Conservation (phyloP, 2,113 vertebrate species). For the Probosciger aterrimus region DNA sequence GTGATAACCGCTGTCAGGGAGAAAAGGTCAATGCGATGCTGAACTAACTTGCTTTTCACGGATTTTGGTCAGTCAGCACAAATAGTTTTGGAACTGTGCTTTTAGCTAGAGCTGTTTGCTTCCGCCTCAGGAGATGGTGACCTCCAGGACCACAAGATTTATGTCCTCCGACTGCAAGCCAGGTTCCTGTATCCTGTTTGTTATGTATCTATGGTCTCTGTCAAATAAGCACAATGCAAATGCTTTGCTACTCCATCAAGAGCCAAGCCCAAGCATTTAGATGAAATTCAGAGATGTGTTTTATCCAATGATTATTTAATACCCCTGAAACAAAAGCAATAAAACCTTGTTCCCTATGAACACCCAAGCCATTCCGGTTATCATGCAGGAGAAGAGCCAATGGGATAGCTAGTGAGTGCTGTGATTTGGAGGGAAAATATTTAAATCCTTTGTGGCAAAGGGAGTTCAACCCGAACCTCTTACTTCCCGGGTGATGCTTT, state of each 20-base stretch:
- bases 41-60: background rate
- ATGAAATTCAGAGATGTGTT: background rate
- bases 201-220: background rate
- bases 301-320: background rate
- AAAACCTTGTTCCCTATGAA: background rate
- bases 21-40: background rate
- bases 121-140: conserved; percentile 15
- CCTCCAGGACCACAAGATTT: conserved; percentile 42
- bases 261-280: background rate
- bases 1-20: background rate
- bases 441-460: background rate
- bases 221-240: conserved; percentile 5
- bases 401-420: background rate
- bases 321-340: background rate
- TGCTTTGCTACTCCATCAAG: background rate
- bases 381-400: background rate
- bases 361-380: background rate
- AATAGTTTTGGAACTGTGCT: background rate
- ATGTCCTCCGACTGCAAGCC: conserved; percentile 11
- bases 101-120: conserved; percentile 20
- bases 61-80: conserved; percentile 8
- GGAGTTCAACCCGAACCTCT: background rate
- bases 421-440: background rate
- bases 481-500: background rate
- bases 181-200: conserved; percentile 58